Base-by-base conservation (phyloP, 64 coral and sea anemone genomes). In the Montipora sp. region DNA sequence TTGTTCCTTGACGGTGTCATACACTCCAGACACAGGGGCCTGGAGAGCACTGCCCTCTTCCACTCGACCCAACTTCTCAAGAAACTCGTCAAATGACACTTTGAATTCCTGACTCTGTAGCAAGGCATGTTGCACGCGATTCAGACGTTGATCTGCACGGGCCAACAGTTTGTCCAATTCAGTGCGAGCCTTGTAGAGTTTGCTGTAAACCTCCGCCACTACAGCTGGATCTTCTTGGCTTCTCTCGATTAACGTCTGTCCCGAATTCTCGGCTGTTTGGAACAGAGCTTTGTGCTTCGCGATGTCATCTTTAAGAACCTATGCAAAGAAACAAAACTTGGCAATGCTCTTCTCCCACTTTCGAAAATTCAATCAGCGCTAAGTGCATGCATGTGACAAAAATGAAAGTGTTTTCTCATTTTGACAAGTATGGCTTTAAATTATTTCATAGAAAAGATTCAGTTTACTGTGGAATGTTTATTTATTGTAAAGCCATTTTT, bases 101-200 rank as follows among this genome's bases (percentile, higher is more conserved):
- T 99, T 91, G 73, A 99, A 96, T 47, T 99, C 98, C 85, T 99
- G 95, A 58, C 94, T 96, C 77, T 99, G 95, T 46, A 99, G 78
- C 23, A 96, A 77, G 19, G 93, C 98, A 63, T 92, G 91, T 49
- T 99, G 98, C 55, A 99, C 69, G 0, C 95, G 94, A 77, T 89
- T 87, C 8, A 94, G 89, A 0, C 98, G 84, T 45, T 99, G 94
- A 23, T 99, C 98, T 11, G 96, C 95, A n/a, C 93, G 93, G 3
- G 92, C 89, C 3, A 94, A 89, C 46, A 99, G 85, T 18, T 92
- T 89, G 47, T 99, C 98, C 5, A 99, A 67, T 23, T 90, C 80
- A 49, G 84, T 90, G 19, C 94, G 91, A 5, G 93, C 87, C 65
- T 99, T 99, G 83, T 96, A 96, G 18, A 99, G 92, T 73, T 96